Percentiles rank a stretch among this genome's conserved stretches.
Conservation (phyloP, 1,140 invertebrate genomes). For the Apis florea region DNA sequence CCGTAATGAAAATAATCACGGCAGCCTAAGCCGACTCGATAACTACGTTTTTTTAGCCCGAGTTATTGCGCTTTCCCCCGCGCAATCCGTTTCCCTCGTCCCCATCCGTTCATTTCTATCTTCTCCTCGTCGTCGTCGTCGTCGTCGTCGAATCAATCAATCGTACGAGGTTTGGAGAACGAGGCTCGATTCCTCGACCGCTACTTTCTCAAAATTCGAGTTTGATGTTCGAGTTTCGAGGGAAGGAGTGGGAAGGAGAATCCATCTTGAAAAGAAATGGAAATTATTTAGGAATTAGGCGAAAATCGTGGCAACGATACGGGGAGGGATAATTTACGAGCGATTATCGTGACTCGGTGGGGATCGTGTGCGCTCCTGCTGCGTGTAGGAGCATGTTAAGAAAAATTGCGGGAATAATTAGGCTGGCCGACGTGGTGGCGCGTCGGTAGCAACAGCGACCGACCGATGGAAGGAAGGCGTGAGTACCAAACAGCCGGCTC, state of each 20-base stretch:
- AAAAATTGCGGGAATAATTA: conserved; percentile 59
- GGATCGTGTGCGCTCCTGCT: conserved; percentile 15
- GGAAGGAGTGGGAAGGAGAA: too few relatives aligned
- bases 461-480: conserved; percentile 22
- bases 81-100: conserved; percentile 53
- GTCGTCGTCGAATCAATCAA: too few relatives aligned
- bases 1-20: conserved; percentile 80
- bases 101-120: too few relatives aligned
- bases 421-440: conserved; percentile 4
- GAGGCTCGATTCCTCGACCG: too few relatives aligned
- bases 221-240: too few relatives aligned
- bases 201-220: too few relatives aligned
- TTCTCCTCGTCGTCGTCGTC: too few relatives aligned
- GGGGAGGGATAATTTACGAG: background rate
- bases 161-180: too few relatives aligned
- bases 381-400: background rate
- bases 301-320: too few relatives aligned
- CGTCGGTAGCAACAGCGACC: conserved; percentile 22
- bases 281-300: too few relatives aligned
- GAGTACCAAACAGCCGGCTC: conserved; percentile 64
- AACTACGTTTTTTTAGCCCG: conserved; percentile 66
- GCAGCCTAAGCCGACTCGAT: conserved; percentile 62
- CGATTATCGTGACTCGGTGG: conserved; percentile 26
- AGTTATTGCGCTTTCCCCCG: conserved; percentile 60
- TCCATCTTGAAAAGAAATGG: too few relatives aligned